Evolutionary conservation across 2,113 vertebrate genomes (phyloP), one percentile per base, ranked within the genome.

Genomic region (Trogon melanurus): DNA sequence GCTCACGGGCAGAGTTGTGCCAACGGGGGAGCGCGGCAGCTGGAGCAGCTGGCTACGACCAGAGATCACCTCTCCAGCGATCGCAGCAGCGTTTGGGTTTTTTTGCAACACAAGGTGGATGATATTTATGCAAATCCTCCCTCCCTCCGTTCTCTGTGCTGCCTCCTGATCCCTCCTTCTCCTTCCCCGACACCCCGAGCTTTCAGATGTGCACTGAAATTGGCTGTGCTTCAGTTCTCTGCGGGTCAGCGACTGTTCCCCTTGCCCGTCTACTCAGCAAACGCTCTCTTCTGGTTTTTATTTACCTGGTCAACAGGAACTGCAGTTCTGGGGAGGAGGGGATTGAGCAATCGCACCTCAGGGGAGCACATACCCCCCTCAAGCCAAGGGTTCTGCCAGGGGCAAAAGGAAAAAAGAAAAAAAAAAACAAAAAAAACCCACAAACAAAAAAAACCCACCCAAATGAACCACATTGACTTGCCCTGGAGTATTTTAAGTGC

Each of bases 401-500:
- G 94, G 85, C 48, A 36, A 89, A 79, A 76, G 62, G 36, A 18
- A 50, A 81, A 82, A 54, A 13, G 21, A 83, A 57, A 58, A 69
- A 82, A 61, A 80, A 26, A 30, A 13, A 45, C 45, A 16, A 15
- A 45, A 15, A 45, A 45, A 45, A 14, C n/a, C 13, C 21, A 32
- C n/a, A 36, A 62, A 75, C 21, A 27, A 20, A 44, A 15, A 15
- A 19, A 48, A n/a, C 80, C 80, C 85, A 88, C 88, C 94, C 83
- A 81, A 82, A 83, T 16, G 94, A 98, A 96, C 97, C 97, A 96
- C 97, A 79, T 96, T 70, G 95, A 97, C 96, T 97, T 97, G 93
- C 98, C 98, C 96, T 75, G 98, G 96, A 97, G 98, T 98, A 98
- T 99, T 99, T 98, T 98, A 99, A 98, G 97, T 98, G 98, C 98